phyloP scores from a whole-genome alignment of 2,888 invertebrate species.

The Tetranychus piercei region DNA sequence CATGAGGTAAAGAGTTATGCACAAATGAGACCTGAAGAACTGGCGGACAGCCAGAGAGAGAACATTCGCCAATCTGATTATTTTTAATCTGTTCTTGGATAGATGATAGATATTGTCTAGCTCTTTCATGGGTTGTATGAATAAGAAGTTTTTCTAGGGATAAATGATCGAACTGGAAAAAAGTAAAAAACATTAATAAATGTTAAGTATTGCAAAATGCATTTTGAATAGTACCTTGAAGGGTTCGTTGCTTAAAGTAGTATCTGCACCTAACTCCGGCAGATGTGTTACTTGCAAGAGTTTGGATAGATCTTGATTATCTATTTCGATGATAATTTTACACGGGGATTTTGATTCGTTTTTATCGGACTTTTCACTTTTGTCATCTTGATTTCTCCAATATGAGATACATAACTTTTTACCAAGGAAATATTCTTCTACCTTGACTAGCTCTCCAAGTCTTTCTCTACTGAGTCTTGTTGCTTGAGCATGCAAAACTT shows the following conservation, averaged over 20 bases:
- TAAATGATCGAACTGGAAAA: conserved; percentile 52
- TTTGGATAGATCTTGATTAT: conserved; percentile 55
- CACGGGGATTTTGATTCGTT: conserved; percentile 36
- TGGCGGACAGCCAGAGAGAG: conserved; percentile 74
- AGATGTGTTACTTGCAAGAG: conserved; percentile 43
- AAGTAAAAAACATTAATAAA: background rate
- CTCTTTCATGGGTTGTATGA: conserved; percentile 82
- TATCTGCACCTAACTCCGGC: conserved; percentile 36
- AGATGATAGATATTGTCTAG: conserved; percentile 60
- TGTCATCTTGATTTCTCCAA: conserved; percentile 21
- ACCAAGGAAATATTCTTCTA: conserved; percentile 27
- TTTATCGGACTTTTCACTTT: background rate
- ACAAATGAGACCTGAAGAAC: conserved; percentile 75
- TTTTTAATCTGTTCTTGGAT: conserved; percentile 49
- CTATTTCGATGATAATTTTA: conserved; percentile 68
- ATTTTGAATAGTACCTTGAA: conserved; percentile 38
- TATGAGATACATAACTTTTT: conserved; percentile 20
- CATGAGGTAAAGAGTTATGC: conserved; percentile 71
- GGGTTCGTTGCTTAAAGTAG: conserved; percentile 47
- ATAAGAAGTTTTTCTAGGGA: conserved; percentile 84
- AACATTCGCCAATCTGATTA: conserved; percentile 40
- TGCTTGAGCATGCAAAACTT: conserved; percentile 43
- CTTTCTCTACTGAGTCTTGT: conserved; percentile 59
- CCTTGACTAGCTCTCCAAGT: conserved; percentile 43
- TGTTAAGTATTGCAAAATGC: background rate